Conservation (phyloP, 2,797 vertebrate genomes). For the Eutrigla gurnardus region DNA sequence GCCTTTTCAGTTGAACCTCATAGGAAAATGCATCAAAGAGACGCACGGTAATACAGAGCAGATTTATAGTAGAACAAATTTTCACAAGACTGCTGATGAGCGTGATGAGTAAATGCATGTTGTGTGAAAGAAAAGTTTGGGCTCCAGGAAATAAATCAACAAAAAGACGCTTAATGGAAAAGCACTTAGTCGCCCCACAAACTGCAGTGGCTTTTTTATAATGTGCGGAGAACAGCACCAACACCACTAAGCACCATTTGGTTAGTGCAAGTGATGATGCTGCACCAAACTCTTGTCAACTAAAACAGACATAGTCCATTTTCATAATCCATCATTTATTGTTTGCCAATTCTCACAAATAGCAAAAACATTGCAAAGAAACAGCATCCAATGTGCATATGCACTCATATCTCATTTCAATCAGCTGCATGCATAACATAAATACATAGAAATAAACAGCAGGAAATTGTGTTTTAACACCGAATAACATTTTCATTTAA, state of each 20-base stretch:
- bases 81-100: conserved; percentile 15
- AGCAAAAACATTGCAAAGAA: neutral
- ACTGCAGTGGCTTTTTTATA: conserved; percentile 32
- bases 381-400: neutral
- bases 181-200: conserved; percentile 38
- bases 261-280: conserved; percentile 34
- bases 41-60: conserved; percentile 18
- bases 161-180: conserved; percentile 41
- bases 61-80: conserved; percentile 28
- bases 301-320: neutral
- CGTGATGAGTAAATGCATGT: conserved; percentile 19
- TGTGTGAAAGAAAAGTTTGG: conserved; percentile 30
- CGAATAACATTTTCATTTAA: neutral
- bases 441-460: neutral
- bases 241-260: conserved; percentile 22
- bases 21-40: neutral
- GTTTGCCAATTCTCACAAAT: neutral
- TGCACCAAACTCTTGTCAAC: conserved; percentile 4
- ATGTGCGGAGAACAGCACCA: conserved; percentile 20
- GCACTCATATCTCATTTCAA: neutral
- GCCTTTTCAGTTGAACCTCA: conserved; percentile 10
- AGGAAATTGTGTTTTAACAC: neutral
- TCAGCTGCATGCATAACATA: neutral
- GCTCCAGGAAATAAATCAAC: conserved; percentile 24
- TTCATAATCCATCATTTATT: conserved; percentile 6